Conservation (phyloP, 2,888 invertebrate genomes). For the Polyommatus iphigenia region DNA sequence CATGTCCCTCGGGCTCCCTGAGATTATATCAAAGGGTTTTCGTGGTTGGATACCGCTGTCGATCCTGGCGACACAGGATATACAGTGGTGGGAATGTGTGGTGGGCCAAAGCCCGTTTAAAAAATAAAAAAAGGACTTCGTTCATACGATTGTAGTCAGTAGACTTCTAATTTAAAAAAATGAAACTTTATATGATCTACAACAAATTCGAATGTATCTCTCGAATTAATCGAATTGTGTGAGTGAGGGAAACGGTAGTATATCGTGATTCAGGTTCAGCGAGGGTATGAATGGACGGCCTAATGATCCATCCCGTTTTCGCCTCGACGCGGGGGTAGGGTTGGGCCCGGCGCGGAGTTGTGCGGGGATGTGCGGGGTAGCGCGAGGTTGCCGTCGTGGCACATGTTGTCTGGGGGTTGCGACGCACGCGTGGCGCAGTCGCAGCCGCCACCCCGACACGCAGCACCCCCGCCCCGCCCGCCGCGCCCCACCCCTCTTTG, state of each 20-base stretch:
- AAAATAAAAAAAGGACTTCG: too few relatives aligned
- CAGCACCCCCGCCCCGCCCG: slow-evolving; percentile 43
- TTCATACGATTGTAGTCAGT: background rate
- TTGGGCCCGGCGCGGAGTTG: slow-evolving; percentile 30
- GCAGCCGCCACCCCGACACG: slow-evolving; percentile 47
- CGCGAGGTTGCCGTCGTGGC: slow-evolving; percentile 45
- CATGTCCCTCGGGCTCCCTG: too few relatives aligned
- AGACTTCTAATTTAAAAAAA: background rate
- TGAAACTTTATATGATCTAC: background rate
- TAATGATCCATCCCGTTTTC: slow-evolving; percentile 59
- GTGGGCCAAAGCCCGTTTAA: too few relatives aligned
- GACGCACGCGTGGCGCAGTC: slow-evolving; percentile 55
- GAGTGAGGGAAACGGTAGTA: slow-evolving; percentile 48
- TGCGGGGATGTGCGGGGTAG: slow-evolving; percentile 40
- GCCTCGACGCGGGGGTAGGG: slow-evolving; percentile 46
- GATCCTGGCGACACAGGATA: too few relatives aligned
- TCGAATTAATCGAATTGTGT: background rate
- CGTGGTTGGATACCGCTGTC: too few relatives aligned
- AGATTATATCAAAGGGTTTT: too few relatives aligned
- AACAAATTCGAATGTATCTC: background rate
- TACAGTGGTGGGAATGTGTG: too few relatives aligned
- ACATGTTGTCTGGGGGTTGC: slow-evolving; percentile 59
- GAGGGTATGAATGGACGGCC: slow-evolving; percentile 66
- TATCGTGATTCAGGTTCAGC: slow-evolving; percentile 51
- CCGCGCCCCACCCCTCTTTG: slow-evolving; percentile 52